Evolutionary conservation across 2,113 vertebrate species (phyloP).

Genomic region (Ursus arctos): DNA sequence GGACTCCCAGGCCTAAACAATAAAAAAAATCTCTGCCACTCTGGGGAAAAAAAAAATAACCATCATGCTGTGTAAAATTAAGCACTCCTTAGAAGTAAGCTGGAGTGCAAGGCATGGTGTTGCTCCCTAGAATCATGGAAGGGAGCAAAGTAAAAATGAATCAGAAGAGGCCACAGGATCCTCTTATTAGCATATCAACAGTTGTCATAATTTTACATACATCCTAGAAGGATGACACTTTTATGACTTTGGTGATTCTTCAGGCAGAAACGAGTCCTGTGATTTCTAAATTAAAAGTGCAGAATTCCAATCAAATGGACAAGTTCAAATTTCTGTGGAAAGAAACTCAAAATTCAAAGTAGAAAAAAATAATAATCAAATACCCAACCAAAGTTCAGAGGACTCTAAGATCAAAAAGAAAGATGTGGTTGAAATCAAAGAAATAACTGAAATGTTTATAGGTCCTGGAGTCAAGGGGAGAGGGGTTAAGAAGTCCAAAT

Average conservation of each 20-base stretch:
- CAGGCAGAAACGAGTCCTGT: neutral
- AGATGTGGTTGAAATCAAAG: neutral
- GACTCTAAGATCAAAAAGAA: neutral
- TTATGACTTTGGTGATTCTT: neutral
- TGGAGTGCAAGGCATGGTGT: neutral
- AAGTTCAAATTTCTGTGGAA: neutral
- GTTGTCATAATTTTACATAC: neutral
- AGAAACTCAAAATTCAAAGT: slow-evolving; percentile 24
- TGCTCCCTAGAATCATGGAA: neutral
- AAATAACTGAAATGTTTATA: neutral
- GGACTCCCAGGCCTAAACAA: neutral
- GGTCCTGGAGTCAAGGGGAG: too few relatives aligned
- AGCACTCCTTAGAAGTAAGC: neutral
- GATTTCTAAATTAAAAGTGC: neutral
- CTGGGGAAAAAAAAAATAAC: neutral
- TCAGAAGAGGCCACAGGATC: neutral
- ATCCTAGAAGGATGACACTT: neutral
- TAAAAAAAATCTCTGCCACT: neutral
- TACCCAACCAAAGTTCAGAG: neutral
- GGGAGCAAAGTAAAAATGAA: neutral
- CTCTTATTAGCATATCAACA: neutral
- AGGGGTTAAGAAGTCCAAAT: neutral
- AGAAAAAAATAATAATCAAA: neutral
- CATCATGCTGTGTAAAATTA: neutral
- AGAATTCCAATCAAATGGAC: neutral